Percentiles rank a stretch among this genome's conserved stretches.
Evolutionary conservation across 2,888 invertebrate species (phyloP).

Genomic region (Tipula confusa): DNA sequence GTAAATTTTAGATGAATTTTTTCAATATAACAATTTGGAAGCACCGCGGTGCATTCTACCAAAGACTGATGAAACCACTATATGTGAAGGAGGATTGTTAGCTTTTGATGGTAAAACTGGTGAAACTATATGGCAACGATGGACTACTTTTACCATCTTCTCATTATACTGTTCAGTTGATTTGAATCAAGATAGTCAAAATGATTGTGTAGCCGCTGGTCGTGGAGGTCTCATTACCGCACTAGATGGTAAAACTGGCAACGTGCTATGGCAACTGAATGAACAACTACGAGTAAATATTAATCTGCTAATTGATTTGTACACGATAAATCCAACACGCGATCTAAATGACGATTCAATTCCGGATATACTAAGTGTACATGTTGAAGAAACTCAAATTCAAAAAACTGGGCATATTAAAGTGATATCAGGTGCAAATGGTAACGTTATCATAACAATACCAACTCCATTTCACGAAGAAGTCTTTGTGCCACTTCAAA

Average conservation of each 20-base stretch:
- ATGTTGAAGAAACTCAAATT: slow-evolving; percentile 51
- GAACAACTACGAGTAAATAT: slow-evolving; percentile 46
- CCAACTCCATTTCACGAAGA: slow-evolving; percentile 62
- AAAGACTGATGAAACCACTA: slow-evolving; percentile 62
- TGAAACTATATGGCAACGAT: slow-evolving; percentile 67
- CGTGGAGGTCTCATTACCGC: slow-evolving; percentile 64
- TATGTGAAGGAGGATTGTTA: slow-evolving; percentile 70
- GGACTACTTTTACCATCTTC: slow-evolving; percentile 68
- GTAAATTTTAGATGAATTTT: slow-evolving; percentile 44
- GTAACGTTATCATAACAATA: slow-evolving; percentile 58
- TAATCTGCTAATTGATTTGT: slow-evolving; percentile 54
- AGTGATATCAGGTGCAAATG: slow-evolving; percentile 65
- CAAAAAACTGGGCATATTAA: slow-evolving; percentile 60
- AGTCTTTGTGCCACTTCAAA: slow-evolving; percentile 69
- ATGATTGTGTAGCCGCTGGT: slow-evolving; percentile 71
- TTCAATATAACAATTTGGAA: slow-evolving; percentile 54
- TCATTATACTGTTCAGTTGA: slow-evolving; percentile 68
- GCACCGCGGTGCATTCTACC: slow-evolving; percentile 57
- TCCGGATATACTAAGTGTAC: slow-evolving; percentile 65
- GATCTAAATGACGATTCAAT: slow-evolving; percentile 68
- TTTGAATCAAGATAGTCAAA: slow-evolving; percentile 61
- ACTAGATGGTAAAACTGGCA: slow-evolving; percentile 63
- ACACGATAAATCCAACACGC: slow-evolving; percentile 64
- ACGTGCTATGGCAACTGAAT: slow-evolving; percentile 60
- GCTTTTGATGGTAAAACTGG: slow-evolving; percentile 71